These are phyloP conservation scores for Sinhomidia bicolor DNA, from an alignment of 2,888 invertebrate species.

Conservation along the genomic window DNA sequence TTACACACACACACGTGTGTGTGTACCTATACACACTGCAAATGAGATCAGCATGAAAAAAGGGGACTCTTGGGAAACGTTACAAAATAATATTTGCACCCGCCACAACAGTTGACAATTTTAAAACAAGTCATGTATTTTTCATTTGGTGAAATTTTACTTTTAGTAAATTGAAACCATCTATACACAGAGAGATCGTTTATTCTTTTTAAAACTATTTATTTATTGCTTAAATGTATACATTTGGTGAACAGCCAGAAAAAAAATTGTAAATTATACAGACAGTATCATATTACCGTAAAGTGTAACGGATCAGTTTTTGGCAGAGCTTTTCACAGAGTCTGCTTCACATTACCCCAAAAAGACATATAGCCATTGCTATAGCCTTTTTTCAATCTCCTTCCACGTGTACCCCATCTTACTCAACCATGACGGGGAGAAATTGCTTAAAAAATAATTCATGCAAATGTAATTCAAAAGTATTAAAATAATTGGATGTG, in stretches of 20 bases:
- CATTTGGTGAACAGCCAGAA: not conserved
- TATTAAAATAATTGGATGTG: conserved; percentile 29
- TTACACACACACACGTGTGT: no score
- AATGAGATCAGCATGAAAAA: conserved; percentile 49
- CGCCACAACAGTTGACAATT: not conserved
- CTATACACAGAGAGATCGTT: no score
- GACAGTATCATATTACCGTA: no score
- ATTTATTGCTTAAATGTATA: no score
- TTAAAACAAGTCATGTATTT: not conserved
- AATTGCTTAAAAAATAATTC: conserved; percentile 21
- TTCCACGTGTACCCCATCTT: not conserved
- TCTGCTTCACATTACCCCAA: conserved; percentile 1
- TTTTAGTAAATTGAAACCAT: no score
- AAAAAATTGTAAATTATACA: not conserved
- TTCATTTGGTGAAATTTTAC: no score
- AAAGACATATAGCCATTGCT: not conserved
- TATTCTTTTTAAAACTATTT: no score
- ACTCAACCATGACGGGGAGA: not conserved
- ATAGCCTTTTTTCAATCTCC: not conserved
- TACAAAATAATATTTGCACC: not conserved
- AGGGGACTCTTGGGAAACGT: conserved; percentile 39
- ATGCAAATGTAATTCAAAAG: conserved; percentile 29
- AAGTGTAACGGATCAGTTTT: no score
- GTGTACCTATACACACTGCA: no score
- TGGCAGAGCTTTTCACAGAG: no score